Evolutionary conservation across 2,888 invertebrate species (phyloP).

Genomic region (Holacanthella duospinosa): DNA sequence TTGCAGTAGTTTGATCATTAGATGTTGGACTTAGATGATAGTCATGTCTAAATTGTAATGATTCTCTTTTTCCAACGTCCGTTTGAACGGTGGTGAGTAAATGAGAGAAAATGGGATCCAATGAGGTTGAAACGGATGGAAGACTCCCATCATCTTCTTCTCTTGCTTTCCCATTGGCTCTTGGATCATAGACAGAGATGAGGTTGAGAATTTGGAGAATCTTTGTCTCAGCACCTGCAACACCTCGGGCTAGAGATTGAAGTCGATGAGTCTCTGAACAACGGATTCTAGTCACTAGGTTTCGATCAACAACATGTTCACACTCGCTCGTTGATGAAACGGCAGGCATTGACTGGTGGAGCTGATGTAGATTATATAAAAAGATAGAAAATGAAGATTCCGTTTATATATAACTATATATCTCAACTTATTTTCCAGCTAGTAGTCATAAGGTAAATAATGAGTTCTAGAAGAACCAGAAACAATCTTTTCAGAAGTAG

Average conservation of each 20-base stretch:
- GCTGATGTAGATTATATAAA: conserved; percentile 42
- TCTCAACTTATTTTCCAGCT: no score
- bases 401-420: no score
- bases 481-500: no score
- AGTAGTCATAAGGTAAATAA: no score
- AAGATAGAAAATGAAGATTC: neutral
- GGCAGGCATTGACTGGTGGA: conserved; percentile 61
- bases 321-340: conserved; percentile 63
- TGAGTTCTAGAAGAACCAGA: no score
- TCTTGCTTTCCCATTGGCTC: conserved; percentile 4
- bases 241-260: conserved; percentile 63
- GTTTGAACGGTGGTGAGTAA: conserved; percentile 23
- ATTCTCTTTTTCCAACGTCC: conserved; percentile 27
- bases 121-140: neutral
- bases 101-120: conserved; percentile 12
- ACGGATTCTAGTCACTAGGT: conserved; percentile 57
- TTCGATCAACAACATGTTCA: conserved; percentile 62
- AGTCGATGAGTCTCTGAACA: conserved; percentile 64
- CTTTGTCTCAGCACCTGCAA: conserved; percentile 61
- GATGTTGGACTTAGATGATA: conserved; percentile 22
- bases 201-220: conserved; percentile 47
- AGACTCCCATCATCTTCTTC: conserved; percentile 9
- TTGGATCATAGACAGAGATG: conserved; percentile 22
- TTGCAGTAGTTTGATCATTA: conserved; percentile 28
- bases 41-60: conserved; percentile 32